A percentile compares a stretch with the other conserved stretches of the same genome.
Evolutionary conservation across 2,888 invertebrate species (phyloP).

Genomic region (Platynereis dumerilii): DNA sequence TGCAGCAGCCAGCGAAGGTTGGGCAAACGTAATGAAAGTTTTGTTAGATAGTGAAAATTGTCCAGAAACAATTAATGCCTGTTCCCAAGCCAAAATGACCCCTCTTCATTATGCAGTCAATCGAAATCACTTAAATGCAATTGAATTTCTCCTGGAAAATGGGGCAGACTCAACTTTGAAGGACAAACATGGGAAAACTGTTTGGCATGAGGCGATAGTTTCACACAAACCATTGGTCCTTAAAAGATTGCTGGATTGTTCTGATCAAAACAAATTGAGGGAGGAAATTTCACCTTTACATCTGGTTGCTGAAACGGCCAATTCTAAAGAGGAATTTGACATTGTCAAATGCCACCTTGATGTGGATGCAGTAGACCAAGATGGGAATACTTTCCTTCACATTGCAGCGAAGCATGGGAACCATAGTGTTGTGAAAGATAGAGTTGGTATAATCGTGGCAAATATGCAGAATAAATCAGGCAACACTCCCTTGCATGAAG

Average conservation of each 20-base stretch:
- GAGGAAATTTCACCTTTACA: too few relatives aligned
- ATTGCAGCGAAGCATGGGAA: background rate
- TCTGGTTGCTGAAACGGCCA: too few relatives aligned
- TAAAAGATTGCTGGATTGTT: too few relatives aligned
- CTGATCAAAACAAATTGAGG: too few relatives aligned
- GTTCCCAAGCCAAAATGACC: conserved; percentile 34
- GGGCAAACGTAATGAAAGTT: background rate
- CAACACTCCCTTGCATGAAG: conserved; percentile 55
- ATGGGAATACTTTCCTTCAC: conserved; percentile 48
- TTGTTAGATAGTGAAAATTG: background rate
- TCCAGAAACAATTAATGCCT: background rate
- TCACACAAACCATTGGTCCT: too few relatives aligned
- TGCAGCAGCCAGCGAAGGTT: background rate
- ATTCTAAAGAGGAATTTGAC: too few relatives aligned
- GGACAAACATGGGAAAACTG: conserved; percentile 49
- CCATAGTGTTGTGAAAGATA: too few relatives aligned
- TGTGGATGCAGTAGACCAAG: conserved; percentile 40
- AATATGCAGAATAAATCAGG: too few relatives aligned
- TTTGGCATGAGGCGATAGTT: conserved; percentile 48
- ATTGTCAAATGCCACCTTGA: conserved; percentile 37
- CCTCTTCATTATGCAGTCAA: conserved; percentile 50
- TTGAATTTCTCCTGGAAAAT: conserved; percentile 42
- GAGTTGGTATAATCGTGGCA: too few relatives aligned
- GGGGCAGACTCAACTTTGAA: conserved; percentile 42
- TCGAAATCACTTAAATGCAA: conserved; percentile 42